Percentiles rank a stretch among this genome's conserved stretches.
Conservation (phyloP, 2,888 invertebrate species). For the Acanthoscelides obtectus region DNA sequence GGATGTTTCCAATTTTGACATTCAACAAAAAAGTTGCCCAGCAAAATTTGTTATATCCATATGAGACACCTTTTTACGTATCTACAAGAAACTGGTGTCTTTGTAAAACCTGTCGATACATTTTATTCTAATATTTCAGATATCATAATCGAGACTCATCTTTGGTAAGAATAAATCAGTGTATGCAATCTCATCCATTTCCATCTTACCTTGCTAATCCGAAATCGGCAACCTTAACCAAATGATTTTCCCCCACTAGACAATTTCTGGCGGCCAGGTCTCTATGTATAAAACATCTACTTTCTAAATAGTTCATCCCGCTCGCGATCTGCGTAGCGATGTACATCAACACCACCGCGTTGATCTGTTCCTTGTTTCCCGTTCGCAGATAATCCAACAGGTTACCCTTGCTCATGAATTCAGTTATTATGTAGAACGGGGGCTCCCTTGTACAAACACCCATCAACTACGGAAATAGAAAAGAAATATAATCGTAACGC, state of each 20-base stretch:
- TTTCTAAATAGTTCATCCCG: conserved; percentile 98
- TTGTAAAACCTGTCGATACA: too few species aligned
- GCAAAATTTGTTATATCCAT: too few species aligned
- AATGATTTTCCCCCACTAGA: conserved; percentile 93
- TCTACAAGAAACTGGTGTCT: too few species aligned
- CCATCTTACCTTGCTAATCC: conserved; percentile 75
- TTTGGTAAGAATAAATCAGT: too few species aligned
- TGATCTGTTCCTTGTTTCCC: conserved; percentile 79
- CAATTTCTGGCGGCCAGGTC: conserved; percentile 99
- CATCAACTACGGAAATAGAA: conserved; percentile 57
- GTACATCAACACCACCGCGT: conserved; percentile 94
- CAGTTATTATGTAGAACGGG: conserved; percentile 98
- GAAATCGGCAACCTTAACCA: conserved; percentile 99
- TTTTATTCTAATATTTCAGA: too few species aligned
- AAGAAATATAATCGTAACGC: too few species aligned
- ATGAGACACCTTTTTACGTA: too few species aligned
- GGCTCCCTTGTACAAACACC: conserved; percentile 98
- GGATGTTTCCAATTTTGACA: too few species aligned
- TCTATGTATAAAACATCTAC: conserved; percentile 91
- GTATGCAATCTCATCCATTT: conserved; percentile 99
- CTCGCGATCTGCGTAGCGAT: conserved; percentile 99
- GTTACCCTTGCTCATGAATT: conserved; percentile 99
- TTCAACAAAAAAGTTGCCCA: too few species aligned
- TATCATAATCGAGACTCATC: too few species aligned
- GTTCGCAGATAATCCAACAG: conserved; percentile 91